Evolutionary conservation across 1,140 invertebrate species (phyloP), one percentile per base, ranked within the genome.

Genomic region (Wiebesia pumilae): DNA sequence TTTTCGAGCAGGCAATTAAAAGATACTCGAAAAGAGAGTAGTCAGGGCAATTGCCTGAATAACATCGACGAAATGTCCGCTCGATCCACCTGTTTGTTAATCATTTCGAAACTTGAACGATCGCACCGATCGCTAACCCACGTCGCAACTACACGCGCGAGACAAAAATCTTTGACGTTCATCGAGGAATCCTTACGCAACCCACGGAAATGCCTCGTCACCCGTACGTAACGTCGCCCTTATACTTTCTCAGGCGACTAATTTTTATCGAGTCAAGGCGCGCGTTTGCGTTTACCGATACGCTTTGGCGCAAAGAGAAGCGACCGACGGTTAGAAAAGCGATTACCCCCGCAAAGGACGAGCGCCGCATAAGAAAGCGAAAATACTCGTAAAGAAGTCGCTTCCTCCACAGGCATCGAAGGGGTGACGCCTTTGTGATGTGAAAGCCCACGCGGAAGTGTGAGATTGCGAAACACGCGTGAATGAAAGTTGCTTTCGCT

Each of bases 241-340:
- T 47, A n/a, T 47, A 47, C 43, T 14, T 47, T n/a, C 40, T 40
- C n/a, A 7, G 14, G n/a, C 81, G 19, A 1, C 16, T 6, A n/a
- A 0, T 35, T 58, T 47, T 51, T 40, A 19, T 73, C 47, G n/a
- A 73, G 47, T 73, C 65, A 3, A 69, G 35, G 21, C 54, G 35
- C 33, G 69, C 16, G 6, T 6, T 71, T 19, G 62, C 67, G 14
- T 27, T 83, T 65, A 43, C 78, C 73, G 73, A 75, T 78, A 47
- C 27, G 73, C 38, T 71, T 71, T 84, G 35, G 40, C 71, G 71
- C 35, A 62, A 84, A 62, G 58, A 77, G 65, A 35, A 69, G 21
- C 4, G 30, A 16, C 24, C 58, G 58, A 27, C 21, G 58, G 24
- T 62, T 62, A 62, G 33, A 24, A 33, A 69, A 69, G 65, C 30